These are phyloP conservation scores for Edolisoma coerulescens DNA, from an alignment of 2,113 vertebrate species.

Conservation along the genomic window DNA sequence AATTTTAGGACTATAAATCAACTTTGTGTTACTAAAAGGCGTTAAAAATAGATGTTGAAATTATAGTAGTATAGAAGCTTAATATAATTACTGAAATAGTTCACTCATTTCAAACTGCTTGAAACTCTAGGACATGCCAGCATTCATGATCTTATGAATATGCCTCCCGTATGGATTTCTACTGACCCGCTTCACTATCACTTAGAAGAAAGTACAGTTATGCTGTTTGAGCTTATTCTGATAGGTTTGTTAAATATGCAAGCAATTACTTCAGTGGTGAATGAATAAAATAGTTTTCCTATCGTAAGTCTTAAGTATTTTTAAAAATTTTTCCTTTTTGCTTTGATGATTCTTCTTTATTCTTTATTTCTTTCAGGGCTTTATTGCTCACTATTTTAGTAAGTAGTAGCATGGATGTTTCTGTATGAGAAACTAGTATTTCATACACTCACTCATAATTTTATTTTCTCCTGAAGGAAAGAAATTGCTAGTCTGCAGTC, in stretches of 20 bases:
- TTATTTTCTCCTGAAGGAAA: not conserved
- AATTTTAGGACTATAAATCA: not conserved
- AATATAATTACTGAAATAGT: not conserved
- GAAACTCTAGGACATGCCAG: not conserved
- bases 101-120: not conserved
- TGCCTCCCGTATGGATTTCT: not conserved
- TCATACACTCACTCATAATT: not conserved
- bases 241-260: not conserved
- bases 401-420: not conserved
- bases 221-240: not conserved
- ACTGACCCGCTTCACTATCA: not conserved
- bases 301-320: fast-evolving
- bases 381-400: not conserved
- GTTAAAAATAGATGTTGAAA: not conserved
- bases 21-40: not conserved
- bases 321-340: not conserved
- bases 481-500: not conserved
- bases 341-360: not conserved
- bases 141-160: not conserved
- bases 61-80: not conserved
- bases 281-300: not conserved
- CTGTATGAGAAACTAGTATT: not conserved
- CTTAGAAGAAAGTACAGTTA: not conserved
- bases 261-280: not conserved
- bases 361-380: not conserved